Base-by-base conservation (phyloP, 2,888 invertebrate genomes). In the Mimumesa dahlbomi region DNA sequence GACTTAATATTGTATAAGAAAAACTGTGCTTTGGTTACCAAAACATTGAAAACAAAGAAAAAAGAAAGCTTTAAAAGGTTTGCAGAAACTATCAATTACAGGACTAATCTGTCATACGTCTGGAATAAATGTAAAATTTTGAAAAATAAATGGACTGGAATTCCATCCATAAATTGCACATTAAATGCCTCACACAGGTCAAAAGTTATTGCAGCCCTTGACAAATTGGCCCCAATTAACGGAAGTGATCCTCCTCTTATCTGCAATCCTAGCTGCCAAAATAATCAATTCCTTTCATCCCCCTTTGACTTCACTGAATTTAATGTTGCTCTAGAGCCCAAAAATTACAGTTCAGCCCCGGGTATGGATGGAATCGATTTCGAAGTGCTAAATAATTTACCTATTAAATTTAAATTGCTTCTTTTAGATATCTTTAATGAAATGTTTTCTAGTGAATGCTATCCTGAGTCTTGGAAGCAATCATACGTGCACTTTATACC, bases 401-500 rank as follows among this genome's bases (percentile, higher is more conserved):
- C 45, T 11, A 38, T 45, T 0, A 43, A 45, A 25, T 11, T 19
- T n/a, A 61, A 52, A 38, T 11, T 53, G 3, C 3, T 48, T 3
- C 9, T 57, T 1, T 13, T 57, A 1, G 38, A 57, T 5, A 25
- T 57, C 1, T 57, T 2, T 11, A 42, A 49, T 11, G 0, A 11
- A 16, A 45, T 52, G 36, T 52, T n/a, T n/a, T 1, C 0, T 9
- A 3, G 1, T 6, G 19, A 16, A 13, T 7, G 46, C 1, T 62
- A 21, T 9, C 48, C 48, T 2, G 0, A 0, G 0, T 13, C 1
- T 2, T 63, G 42, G 42, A 46, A 16, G 18, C n/a, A 29, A 9
- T 48, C 46, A 3, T 57, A 19, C 19, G 25, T 57, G 2, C 57
- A 38, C 6, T 80, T 78, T 21, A 66, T 78, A 0, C 31, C 61